Evolutionary conservation across 2,113 vertebrate species (phyloP), one percentile per base, ranked within the genome.

Genomic region (Sceloporus tristichus): DNA sequence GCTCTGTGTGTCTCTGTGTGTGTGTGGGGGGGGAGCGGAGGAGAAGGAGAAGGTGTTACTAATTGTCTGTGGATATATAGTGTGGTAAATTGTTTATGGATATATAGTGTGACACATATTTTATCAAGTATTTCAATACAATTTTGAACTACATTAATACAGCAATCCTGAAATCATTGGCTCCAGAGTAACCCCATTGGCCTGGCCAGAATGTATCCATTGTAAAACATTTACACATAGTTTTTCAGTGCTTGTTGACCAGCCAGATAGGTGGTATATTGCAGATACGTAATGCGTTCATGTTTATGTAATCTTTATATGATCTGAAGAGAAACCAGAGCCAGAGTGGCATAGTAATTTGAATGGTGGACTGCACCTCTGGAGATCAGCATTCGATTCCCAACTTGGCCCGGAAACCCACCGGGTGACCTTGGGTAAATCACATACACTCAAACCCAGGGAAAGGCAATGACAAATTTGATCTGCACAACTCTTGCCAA

Each of bases 111-210:
- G 13, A 40, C 10, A 75, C 9, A 70, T 74, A 59, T 88, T 82
- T 29, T 87, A 88, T 0, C 0, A 75, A 0, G 0, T 56, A 62
- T 29, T 81, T 81, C 89, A 83, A 84, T 68, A 13, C n/a, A 74
- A 9, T 56, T 82, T 2, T 78, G 91, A 90, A 59, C 16, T 79
- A 48, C 27, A 27, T 79, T 10, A 86, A 73, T 86, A 4, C 56
- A 56, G 13, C 71, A 7, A 23, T 21, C n/a, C 68, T 89, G 71
- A 85, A 65, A 54, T 38, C 40, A 90, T 66, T 18, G 54, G 0
- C 68, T 29, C 9, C 54, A 5, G 25, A 54, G 25, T 80, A 73
- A 29, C 34, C 42, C 29, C 29, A 16, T 19, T 59, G 53, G 42
- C 7, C 10, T 74, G 27, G 29, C 68, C 23, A 71, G 10, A 13